Percentiles rank a stretch among this genome's conserved stretches.
Conservation (phyloP, 2,797 vertebrate genomes). For the Hybognathus amarus region DNA sequence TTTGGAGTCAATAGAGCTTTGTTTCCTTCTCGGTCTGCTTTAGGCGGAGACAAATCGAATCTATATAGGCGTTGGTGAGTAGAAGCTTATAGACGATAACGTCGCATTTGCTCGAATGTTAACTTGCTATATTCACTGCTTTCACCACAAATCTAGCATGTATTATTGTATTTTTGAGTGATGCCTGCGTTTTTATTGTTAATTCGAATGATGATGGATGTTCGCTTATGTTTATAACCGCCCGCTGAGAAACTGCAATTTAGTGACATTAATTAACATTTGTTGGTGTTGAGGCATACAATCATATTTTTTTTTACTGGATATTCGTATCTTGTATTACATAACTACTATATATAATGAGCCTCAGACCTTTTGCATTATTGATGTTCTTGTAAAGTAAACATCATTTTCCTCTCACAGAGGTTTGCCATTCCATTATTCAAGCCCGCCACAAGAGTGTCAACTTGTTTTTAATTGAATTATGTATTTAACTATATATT, state of each 20-base stretch:
- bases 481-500: not conserved
- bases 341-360: not conserved
- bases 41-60: not conserved
- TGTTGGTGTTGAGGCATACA: not conserved
- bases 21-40: not conserved
- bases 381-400: not conserved
- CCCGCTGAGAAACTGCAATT: not conserved
- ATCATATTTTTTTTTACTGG: not conserved
- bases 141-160: not conserved
- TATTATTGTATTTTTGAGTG: not conserved
- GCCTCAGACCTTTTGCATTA: not conserved
- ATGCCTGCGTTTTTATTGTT: not conserved
- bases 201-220: not conserved
- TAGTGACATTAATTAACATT: not conserved
- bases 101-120: not conserved
- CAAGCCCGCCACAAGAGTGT: not conserved
- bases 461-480: not conserved
- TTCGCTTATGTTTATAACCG: not conserved
- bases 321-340: not conserved
- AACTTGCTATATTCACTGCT: not conserved
- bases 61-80: slow-evolving; percentile 17
- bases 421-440: not conserved
- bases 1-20: not conserved
- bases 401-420: not conserved
- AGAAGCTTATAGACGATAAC: not conserved